Evolutionary conservation across 2,113 vertebrate species (phyloP).

Genomic region (Vireo altiloquus): DNA sequence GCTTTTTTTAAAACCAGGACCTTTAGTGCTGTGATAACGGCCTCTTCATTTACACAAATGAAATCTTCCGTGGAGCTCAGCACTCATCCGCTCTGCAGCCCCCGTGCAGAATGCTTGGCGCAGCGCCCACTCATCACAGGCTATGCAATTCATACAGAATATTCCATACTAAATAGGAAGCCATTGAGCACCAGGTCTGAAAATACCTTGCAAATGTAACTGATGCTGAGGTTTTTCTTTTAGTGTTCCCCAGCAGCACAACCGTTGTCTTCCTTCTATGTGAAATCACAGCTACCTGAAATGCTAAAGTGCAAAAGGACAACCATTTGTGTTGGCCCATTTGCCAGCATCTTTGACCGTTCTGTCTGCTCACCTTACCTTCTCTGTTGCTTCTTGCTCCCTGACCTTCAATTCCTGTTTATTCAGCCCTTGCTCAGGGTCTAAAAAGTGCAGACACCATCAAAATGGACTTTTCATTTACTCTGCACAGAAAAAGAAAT

Average conservation of each 20-base stretch:
- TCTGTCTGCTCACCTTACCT: not conserved
- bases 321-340: not conserved
- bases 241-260: not conserved
- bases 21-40: constrained; percentile 43
- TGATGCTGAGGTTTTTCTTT: not conserved
- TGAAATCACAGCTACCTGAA: not conserved
- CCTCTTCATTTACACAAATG: constrained; percentile 54
- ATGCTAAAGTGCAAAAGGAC: not conserved
- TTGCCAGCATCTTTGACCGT: not conserved
- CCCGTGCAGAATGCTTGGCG: not conserved
- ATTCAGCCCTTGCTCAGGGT: not conserved
- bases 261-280: not conserved
- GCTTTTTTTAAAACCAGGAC: constrained; percentile 10
- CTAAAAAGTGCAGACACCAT: constrained; percentile 7
- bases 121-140: not conserved
- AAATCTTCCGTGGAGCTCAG: constrained; percentile 33
- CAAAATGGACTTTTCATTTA: not conserved
- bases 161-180: constrained; percentile 12
- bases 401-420: constrained; percentile 5
- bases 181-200: not conserved
- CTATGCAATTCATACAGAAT: not conserved
- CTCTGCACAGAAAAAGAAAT: not conserved
- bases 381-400: not conserved
- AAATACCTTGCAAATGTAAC: not conserved
- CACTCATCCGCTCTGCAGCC: constrained; percentile 16